Evolutionary conservation across 2,113 vertebrate genomes (phyloP), one percentile per base, ranked within the genome.

Genomic region (Trochalopteron elliotii): DNA sequence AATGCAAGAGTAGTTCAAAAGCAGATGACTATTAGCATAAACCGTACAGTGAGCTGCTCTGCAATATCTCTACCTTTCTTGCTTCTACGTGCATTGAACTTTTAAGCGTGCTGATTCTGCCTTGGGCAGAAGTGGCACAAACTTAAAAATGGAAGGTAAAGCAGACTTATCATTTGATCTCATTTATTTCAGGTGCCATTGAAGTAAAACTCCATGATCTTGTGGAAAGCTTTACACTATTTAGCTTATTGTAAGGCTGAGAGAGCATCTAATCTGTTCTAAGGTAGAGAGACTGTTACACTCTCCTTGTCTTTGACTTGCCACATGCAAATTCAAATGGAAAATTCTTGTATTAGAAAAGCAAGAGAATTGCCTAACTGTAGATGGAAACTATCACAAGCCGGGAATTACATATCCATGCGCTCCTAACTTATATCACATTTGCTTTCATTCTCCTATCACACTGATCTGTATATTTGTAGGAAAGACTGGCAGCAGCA

Each of bases 1-100:
- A 88, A 91, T 59, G 53, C 45, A 59, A 72, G 72, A 94, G 44
- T 56, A 30, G 33, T 84, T 93, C 52, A 90, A 95, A 95, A 95
- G 76, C 35, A 78, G n/a, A 55, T 80, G 84, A 68, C 35, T 64
- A 83, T 75, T 94, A 82, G 10, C 64, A 77, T 94, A 81, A 70
- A 49, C 11, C 33, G n/a, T 61, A 88, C 27, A 84, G 33, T 30
- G 75, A 79, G 56, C 28, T 75, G 55, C 37, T 97, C 22, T 71
- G 42, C 39, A 65, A 15, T 82, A 79, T 56, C 71, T 78, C 69
- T 88, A 39, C 47, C 28, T 55, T 55, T 86, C 79, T 55, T 53
- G 33, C 74, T 81, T 49, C 35, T 91, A 71, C 0, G 1, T 72
- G 49, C 92, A 74, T 31, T 67, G 57, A 94, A 93, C 75, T 95